Evolutionary conservation across 2,888 invertebrate genomes (phyloP), one percentile per base, ranked within the genome.

Genomic region (Charanyca ferruginea): DNA sequence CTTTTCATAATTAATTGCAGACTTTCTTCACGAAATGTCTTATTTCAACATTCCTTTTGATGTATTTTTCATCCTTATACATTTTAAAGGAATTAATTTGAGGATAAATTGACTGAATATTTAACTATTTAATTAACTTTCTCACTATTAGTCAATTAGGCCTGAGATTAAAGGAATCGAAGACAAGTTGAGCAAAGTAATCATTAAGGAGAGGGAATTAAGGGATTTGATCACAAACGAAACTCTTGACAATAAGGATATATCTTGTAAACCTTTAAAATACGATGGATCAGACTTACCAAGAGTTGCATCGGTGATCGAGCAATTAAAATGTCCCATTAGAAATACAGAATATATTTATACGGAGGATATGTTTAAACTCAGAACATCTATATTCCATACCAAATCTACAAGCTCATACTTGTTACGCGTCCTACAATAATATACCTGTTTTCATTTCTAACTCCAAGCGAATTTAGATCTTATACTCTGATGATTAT

Each of bases 321-420:
- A 51, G 22, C 18, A 64, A 59, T 48, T 20, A 58, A 63, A 54
- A 25, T 64, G 76, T 74, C 59, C 69, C 65, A 78, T 57, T 64
- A 74, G 44, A 69, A 74, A 72, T 72, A 78, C 69, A 77, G 70
- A 73, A 66, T 69, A 62, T 58, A 66, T 65, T 49, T 67, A 67
- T 49, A 69, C 59, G 65, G 72, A 65, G 62, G 79, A 74, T 80
- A 80, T 81, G 77, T 77, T 69, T 58, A 23, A 81, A 83, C 77
- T 79, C 79, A 83, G 70, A 75, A 83, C 68, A 77, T 77, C 79
- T 83, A 79, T 73, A 81, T 73, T 86, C 85, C 92, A 89, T 92
- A 92, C 84, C 90, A 91, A 91, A 92, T 89, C 94, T 94, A 94
- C 92, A 94, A 94, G 94, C 94, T 94, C 93, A 87, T 91, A 90